Percentiles rank a stretch among this genome's conserved stretches.
Evolutionary conservation across 2,888 invertebrate genomes (phyloP).

Genomic region (Hedya salicella): DNA sequence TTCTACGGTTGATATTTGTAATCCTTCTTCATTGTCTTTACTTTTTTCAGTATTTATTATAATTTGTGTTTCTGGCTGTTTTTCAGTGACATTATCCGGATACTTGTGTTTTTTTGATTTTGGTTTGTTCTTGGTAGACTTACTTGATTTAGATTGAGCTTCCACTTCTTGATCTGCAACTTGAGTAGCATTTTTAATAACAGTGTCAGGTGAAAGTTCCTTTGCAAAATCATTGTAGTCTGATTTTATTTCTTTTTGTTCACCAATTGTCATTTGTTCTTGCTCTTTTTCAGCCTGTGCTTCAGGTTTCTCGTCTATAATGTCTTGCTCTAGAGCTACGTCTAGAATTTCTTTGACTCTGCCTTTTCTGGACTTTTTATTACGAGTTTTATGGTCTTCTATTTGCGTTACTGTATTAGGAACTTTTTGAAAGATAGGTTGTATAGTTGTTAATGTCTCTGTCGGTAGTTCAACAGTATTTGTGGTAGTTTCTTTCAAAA

Average conservation of each 20-base stretch:
- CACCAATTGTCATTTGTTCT: background rate
- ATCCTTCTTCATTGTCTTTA: background rate
- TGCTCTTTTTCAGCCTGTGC: too few relatives aligned
- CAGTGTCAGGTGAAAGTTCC: background rate
- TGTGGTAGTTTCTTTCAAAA: conserved; percentile 42
- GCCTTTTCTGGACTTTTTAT: conserved; percentile 45
- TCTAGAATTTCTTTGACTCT: conserved; percentile 37
- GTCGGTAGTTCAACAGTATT: conserved; percentile 40
- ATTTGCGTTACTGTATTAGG: conserved; percentile 54
- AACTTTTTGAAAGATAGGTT: conserved; percentile 50
- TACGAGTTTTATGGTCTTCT: conserved; percentile 51
- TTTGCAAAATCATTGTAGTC: background rate
- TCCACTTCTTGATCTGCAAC: background rate
- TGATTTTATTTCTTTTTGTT: background rate
- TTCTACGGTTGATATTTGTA: background rate
- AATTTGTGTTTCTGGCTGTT: conserved; percentile 33
- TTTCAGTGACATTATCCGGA: conserved; percentile 25
- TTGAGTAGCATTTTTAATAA: background rate
- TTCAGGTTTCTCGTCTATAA: background rate
- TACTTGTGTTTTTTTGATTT: conserved; percentile 25
- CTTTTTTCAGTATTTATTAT: background rate
- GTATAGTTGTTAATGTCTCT: conserved; percentile 49
- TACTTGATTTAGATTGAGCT: background rate
- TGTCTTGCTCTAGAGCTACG: conserved; percentile 12
- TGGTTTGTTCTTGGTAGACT: conserved; percentile 9